Percentiles rank a stretch among this genome's conserved stretches.
phyloP scores from a whole-genome alignment of 2,797 vertebrate genomes.

The Cossypha polioptera region DNA sequence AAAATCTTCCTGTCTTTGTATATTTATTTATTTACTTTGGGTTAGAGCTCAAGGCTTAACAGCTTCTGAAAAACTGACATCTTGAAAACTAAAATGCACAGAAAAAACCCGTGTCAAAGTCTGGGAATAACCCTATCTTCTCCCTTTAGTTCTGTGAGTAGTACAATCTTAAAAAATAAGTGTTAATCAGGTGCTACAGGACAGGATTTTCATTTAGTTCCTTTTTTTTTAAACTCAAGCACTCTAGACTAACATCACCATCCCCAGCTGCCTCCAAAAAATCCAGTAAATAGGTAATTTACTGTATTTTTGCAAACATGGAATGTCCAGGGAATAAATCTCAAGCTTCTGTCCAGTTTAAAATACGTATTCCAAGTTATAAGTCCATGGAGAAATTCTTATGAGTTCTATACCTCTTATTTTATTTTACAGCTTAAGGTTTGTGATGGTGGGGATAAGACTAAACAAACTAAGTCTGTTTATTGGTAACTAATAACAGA shows the following conservation, averaged over 20 bases:
- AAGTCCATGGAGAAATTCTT: neutral
- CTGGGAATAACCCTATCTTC: accelerated
- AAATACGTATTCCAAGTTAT: neutral
- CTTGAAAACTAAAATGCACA: neutral
- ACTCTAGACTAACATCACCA: neutral
- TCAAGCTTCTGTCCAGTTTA: neutral
- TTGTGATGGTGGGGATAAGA: neutral
- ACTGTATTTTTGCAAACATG: neutral
- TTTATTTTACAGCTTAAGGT: neutral
- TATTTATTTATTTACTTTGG: neutral
- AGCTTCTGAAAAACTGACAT: neutral
- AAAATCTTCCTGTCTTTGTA: neutral
- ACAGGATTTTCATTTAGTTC: neutral
- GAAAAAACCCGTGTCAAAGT: accelerated
- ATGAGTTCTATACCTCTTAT: neutral
- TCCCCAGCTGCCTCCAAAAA: neutral
- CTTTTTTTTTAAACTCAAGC: neutral
- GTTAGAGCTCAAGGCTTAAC: neutral
- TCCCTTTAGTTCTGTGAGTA: neutral
- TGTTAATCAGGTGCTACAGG: neutral
- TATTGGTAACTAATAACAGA: neutral
- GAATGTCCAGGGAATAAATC: neutral
- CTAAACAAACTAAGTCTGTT: neutral
- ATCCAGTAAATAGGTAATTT: neutral
- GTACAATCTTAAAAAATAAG: neutral